phyloP scores from a whole-genome alignment of 2,888 invertebrate species.

The Raillietiella orientalis region DNA sequence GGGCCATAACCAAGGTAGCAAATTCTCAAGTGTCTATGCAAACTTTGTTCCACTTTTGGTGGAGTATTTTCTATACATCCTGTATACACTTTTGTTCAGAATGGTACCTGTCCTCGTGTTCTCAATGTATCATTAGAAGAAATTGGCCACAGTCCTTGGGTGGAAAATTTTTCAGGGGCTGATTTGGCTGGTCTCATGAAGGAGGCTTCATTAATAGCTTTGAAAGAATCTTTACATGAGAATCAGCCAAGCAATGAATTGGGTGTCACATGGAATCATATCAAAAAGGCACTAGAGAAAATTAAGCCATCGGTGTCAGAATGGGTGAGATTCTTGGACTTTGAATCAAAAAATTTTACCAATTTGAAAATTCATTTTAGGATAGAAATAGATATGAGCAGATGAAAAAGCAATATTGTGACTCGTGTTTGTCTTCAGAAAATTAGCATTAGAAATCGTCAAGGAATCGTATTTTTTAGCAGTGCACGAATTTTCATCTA shows the following conservation, averaged over 20 bases:
- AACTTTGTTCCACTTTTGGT: neutral
- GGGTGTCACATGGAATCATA: slow-evolving; percentile 29
- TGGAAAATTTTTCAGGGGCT: slow-evolving; percentile 70
- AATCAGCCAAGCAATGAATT: slow-evolving; percentile 4
- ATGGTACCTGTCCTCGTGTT: no score
- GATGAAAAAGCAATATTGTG: slow-evolving; percentile 20
- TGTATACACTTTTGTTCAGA: slow-evolving; percentile 16
- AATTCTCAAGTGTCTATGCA: no score
- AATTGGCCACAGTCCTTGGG: no score
- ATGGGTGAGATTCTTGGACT: no score
- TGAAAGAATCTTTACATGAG: slow-evolving; percentile 32
- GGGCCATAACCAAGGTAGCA: slow-evolving; percentile 47
- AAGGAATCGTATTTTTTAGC: no score
- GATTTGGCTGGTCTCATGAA: slow-evolving; percentile 65
- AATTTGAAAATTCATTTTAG: slow-evolving; percentile 16
- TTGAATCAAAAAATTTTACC: no score
- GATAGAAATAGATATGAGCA: slow-evolving; percentile 44
- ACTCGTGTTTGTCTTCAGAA: no score
- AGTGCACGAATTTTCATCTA: no score
- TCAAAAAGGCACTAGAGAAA: slow-evolving; percentile 36
- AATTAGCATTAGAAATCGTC: no score
- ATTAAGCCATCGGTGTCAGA: slow-evolving; percentile 57
- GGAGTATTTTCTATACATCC: neutral
- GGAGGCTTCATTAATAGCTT: slow-evolving; percentile 46
- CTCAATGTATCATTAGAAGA: no score